phyloP scores from a whole-genome alignment of 2,888 invertebrate species.

The Hemaris fuciformis region DNA sequence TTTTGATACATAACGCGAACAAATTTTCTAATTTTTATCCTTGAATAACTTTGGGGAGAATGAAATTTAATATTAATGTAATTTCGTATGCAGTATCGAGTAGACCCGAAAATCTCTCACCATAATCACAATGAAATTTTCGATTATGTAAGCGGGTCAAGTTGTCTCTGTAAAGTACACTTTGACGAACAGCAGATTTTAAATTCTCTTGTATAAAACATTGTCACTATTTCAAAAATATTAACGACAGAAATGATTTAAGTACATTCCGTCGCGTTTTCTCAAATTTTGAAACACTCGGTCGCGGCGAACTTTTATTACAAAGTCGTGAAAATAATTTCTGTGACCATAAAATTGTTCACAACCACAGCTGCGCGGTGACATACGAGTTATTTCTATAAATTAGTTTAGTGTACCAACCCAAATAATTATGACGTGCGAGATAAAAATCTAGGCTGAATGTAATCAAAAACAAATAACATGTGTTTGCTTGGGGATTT shows the following conservation, averaged over 20 bases:
- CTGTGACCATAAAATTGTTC: slow-evolving; percentile 13
- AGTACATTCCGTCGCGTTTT: not conserved
- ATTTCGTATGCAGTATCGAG: too few species aligned
- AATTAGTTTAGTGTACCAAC: slow-evolving; percentile 10
- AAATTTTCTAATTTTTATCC: too few species aligned
- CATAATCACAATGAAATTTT: too few species aligned
- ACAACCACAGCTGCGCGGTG: not conserved
- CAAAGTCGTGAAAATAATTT: not conserved
- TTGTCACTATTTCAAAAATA: not conserved
- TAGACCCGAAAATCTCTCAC: too few species aligned
- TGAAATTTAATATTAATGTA: too few species aligned
- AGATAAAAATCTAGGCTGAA: slow-evolving; percentile 22
- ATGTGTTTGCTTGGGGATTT: not conserved
- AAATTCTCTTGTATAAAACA: not conserved
- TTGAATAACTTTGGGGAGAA: too few species aligned
- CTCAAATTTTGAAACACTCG: not conserved
- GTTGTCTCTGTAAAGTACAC: too few species aligned
- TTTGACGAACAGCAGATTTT: not conserved
- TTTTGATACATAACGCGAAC: too few species aligned
- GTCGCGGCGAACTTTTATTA: not conserved
- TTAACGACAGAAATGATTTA: not conserved
- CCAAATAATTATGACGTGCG: slow-evolving; percentile 16
- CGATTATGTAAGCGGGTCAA: too few species aligned
- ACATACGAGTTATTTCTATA: slow-evolving; percentile 13
- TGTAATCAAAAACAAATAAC: slow-evolving; percentile 6